Base-by-base conservation (phyloP, 2,113 vertebrate species). In the Paracanthobrama guichenoti region DNA sequence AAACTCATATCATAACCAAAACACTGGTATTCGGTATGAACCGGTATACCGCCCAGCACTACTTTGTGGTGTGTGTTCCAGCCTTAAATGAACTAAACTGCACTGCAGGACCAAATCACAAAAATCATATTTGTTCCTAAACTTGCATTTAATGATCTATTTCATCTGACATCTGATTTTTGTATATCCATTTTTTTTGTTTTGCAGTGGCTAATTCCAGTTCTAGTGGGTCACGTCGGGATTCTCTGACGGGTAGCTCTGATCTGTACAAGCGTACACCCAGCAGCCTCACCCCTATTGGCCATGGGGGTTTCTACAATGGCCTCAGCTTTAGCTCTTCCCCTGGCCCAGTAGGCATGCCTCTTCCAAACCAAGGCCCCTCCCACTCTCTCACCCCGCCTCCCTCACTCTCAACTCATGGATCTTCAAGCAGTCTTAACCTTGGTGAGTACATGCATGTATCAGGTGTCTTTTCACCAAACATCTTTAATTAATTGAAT, bases 341-440 rank as follows among this genome's bases (percentile, higher is more conserved):
- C 64, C 98, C 98, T 1, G 98, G 98, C 62, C 98, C 98, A 1
- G 97, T 99, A 90, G 98, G 98, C 77, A 99, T 99, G 97, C 98
- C 97, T 83, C 95, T 99, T 88, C 97, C 98, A 88, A 99, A 98
- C 93, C 98, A 99, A 90, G 97, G 96, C 66, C 97, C 97, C 35
- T 97, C 96, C 86, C 98, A 99, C 92, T 99, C 98, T n/a, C 96
- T 99, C 90, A 99, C 98, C 84, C 98, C 98, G 50, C 98, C 98
- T 53, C 98, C 98, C 57, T 98, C 98, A 76, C 91, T 99, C 90
- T 99, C 98, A 87, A 99, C 98, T 62, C 98, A 99, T 85, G 98
- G 98, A 89, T 99, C 98, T 84, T 99, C 98, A 83, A 97, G 96
- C 86, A 99, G 97, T 94, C 95, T 99, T 88, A 99, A 99, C 92